Evolutionary conservation across 2,797 vertebrate genomes (phyloP), one percentile per base, ranked within the genome.

Genomic region (Percopsis omiscomaycus): DNA sequence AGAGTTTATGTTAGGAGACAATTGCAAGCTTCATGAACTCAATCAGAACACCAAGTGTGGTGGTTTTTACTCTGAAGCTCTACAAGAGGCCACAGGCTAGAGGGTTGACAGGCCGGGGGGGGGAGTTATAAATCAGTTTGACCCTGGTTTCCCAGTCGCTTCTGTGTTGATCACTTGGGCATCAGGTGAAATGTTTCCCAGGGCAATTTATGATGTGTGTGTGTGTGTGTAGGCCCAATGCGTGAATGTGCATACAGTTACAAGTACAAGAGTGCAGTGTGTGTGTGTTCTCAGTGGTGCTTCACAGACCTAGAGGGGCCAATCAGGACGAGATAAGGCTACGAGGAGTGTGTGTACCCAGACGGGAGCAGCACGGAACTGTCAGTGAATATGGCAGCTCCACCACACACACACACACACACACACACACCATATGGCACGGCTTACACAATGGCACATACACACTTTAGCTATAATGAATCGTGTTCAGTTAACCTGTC

Each of bases 291-390:
- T 22, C 22, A 22, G 22, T 22, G 22, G 32, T 37, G 8, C 32
- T 37, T 37, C 32, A 37, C 32, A 37, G 32, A 37, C 32, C 32
- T 37, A 37, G 32, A 37, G 8, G 32, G 8, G 32, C 32, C 32
- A 37, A 37, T 37, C 32, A 37, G 32, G 32, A 37, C 32, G 32
- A 37, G 32, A 29, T 55, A 37, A 37, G 32, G 32, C 32, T 37
- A 8, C 8, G 2, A 61, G 73, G 51, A 62, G 68, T 69, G 57
- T 92, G 85, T 93, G 91, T 91, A 90, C 88, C 88, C 78, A 92
- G 89, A 85, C 82, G 73, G 90, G 91, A 92, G 89, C 89, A 91
- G 87, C 91, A 89, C 88, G 88, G 91, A 92, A 88, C 90, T 91
- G 81, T 76, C 63, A 61, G 30, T 69, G 80, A 85, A 80, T 70